Percentiles rank a stretch among this genome's conserved stretches.
These are phyloP conservation scores for Notothenia coriiceps DNA, from an alignment of 2,113 vertebrate genomes.

Conservation along the genomic window DNA sequence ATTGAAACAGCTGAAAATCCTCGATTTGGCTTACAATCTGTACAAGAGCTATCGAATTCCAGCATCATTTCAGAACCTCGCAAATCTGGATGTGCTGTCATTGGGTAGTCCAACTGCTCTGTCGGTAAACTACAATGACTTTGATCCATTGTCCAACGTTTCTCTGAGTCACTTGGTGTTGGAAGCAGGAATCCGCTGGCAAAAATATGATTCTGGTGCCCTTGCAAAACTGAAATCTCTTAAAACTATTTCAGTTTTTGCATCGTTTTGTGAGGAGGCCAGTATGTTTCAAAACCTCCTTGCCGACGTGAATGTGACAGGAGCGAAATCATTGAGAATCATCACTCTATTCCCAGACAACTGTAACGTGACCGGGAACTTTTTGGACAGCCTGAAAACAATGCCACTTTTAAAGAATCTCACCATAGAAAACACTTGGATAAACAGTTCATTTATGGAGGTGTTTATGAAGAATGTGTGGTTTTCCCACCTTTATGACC, in stretches of 20 bases:
- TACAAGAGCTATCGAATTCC: conserved; percentile 67
- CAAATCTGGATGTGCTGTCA: conserved; percentile 44
- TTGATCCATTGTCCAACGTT: conserved; percentile 54
- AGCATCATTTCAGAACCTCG: conserved; percentile 54
- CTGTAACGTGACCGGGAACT: conserved; percentile 53
- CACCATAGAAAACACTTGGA: conserved; percentile 67
- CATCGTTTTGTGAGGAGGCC: conserved; percentile 65
- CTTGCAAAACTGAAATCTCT: conserved; percentile 64
- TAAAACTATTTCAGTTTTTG: conserved; percentile 57
- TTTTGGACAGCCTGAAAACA: conserved; percentile 57
- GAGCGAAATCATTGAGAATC: conserved; percentile 42
- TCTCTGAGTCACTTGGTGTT: conserved; percentile 62
- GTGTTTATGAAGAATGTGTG: conserved; percentile 58
- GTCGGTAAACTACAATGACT: conserved; percentile 59
- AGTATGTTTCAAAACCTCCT: conserved; percentile 63
- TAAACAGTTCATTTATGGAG: conserved; percentile 71
- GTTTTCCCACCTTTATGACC: conserved; percentile 53
- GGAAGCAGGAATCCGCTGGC: conserved; percentile 53
- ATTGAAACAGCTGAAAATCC: conserved; percentile 57
- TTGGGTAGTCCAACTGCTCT: conserved; percentile 65
- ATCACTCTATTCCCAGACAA: conserved; percentile 63
- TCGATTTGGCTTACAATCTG: conserved; percentile 70
- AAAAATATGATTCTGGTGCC: conserved; percentile 66
- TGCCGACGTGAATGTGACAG: conserved; percentile 63
- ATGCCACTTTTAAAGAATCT: conserved; percentile 66